Conservation (phyloP, 2,113 vertebrate genomes). For the Vombatus ursinus region DNA sequence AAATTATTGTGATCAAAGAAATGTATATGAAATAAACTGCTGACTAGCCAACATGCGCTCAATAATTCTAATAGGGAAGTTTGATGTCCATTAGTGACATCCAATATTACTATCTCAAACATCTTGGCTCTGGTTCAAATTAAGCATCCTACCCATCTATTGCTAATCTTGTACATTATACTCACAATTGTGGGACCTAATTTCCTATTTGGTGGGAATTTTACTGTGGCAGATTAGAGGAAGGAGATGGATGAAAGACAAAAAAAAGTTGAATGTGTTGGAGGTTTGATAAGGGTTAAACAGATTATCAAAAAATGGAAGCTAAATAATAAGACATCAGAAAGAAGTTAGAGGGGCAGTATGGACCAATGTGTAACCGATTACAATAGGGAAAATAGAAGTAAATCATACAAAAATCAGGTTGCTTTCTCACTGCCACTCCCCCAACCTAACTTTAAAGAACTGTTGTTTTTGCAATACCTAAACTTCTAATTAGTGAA, state of each 20-base stretch:
- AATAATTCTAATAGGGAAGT: no score
- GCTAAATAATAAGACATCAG: background rate
- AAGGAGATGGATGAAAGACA: background rate
- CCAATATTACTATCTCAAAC: background rate
- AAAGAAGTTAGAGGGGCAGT: background rate
- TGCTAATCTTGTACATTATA: background rate
- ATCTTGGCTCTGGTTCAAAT: background rate
- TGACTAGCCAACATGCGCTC: no score
- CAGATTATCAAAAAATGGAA: background rate
- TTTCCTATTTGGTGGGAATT: background rate
- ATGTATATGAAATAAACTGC: no score
- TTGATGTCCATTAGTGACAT: background rate
- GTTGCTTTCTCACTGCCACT: background rate
- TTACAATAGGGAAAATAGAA: background rate
- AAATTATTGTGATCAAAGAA: no score
- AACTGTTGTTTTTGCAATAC: background rate
- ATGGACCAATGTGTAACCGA: background rate
- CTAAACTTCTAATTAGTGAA: constrained; percentile 3
- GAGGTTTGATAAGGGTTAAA: background rate
- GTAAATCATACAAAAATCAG: background rate
- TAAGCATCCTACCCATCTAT: background rate
- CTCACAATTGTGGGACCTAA: no score
- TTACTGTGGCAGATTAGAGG: background rate
- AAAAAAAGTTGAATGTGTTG: background rate
- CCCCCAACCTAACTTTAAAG: background rate